Evolutionary conservation across 92 coral and sea anemone genomes (phyloP), one percentile per base, ranked within the genome.

Genomic region (Muricea muricata): DNA sequence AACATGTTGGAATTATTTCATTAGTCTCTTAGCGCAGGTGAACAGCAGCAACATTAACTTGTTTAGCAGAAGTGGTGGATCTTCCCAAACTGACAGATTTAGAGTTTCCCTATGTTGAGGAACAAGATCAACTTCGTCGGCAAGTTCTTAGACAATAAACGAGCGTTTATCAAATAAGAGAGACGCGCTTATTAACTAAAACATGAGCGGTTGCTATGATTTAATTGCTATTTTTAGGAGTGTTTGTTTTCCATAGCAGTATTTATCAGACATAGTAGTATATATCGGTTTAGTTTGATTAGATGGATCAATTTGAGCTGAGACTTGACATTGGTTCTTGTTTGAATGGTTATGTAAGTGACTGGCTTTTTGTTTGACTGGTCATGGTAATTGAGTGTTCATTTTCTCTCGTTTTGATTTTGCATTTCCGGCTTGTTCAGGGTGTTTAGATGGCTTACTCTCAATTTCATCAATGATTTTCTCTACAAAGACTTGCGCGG

Each of bases 111-210:
- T 79, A 12, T 34, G 14, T 32, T 67, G 9, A 37, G 86, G 75
- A 42, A 31, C 45, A 20, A 80, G 73, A 2, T 60, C 89, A 5
- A 90, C 73, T 48, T 87, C 52, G 35, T 80, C 75, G 18, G 86
- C 93, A 42, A 90, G 52, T 72, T 74, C 65, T 65, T 65, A 40
- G 17, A 90, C 85, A 56, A 90, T 82, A 31, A 90, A 86, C 21
- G 93, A 90, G 15, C 78, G 87, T 32, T 89, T 89, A 65, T 89
- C 90, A 34, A 89, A 75, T 65, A 90, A n/a, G n/a, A n/a, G n/a
- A n/a, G n/a, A n/a, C n/a, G n/a, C n/a, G n/a, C n/a, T n/a, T n/a
- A n/a, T n/a, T n/a, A n/a, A n/a, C n/a, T n/a, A n/a, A 82, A 58
- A 58, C 24, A 31, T 58, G 66, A 2, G 66, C 66, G 6, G 66